Base-by-base conservation (phyloP, 2,113 vertebrate genomes). In the Dasyurus viverrinus region DNA sequence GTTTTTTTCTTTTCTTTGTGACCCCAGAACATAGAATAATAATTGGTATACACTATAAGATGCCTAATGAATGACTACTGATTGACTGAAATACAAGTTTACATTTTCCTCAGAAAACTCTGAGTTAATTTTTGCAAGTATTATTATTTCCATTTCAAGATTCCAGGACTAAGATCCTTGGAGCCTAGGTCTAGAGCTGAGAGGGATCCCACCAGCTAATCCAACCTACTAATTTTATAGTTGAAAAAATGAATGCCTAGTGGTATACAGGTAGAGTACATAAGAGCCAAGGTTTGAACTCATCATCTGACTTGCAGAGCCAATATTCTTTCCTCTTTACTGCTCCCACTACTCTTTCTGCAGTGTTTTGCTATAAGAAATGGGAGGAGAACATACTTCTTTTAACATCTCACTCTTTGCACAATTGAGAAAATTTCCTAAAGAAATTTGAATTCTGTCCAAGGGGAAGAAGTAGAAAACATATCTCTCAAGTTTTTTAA, bases 401-500 rank as follows among this genome's bases (percentile, higher is more conserved):
- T 46, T 27, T 89, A 47, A 25, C 92, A 91, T 30, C 91, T 93
- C 53, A 5, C 92, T 93, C 30, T 90, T 94, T 53, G 60, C 2
- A 90, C 50, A 14, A 3, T n/a, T 93, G 10, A 24, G 54, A 27
- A 60, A 22, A 60, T 90, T 30, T 68, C 91, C 91, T 55, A 36
- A 0, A 54, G 94, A 89, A 47, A 46, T 60, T 47, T 16, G 47
- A 95, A 95, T 30, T 19, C 11, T n/a, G 90, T 93, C 11, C 30
- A 57, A 90, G 53, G 91, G 42, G 89, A 90, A 90, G 53, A 76
- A 50, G 36, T 91, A 42, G 14, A 50, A 30, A 53, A 24, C 10
- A 92, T 36, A 26, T 0, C 0, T 46, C 76, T 95, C 46, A 42
- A 95, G 93, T 30, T 12, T 84, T 93, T 95, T 89, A 89, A 92